Percentiles rank a stretch among this genome's conserved stretches.
These are phyloP conservation scores for Drusus annulatus DNA, from an alignment of 1,140 invertebrate genomes.

Conservation along the genomic window DNA sequence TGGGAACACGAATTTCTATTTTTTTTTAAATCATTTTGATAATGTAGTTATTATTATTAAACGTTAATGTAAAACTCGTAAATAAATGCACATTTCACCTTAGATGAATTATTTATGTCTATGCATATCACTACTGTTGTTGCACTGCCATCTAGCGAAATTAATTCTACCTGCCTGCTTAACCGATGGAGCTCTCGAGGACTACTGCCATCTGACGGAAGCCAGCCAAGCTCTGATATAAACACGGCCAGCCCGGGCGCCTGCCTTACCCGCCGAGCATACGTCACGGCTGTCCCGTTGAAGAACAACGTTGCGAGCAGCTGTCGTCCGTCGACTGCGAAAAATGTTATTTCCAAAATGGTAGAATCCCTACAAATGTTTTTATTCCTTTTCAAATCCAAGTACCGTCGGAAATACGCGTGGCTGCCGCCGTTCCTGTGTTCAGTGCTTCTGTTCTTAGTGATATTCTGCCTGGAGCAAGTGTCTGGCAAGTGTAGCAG, in stretches of 20 bases:
- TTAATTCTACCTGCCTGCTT: no score
- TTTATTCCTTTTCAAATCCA: slow-evolving; percentile 87
- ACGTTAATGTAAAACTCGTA: no score
- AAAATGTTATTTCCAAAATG: slow-evolving; percentile 77
- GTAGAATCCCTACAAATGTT: slow-evolving; percentile 86
- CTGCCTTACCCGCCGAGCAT: slow-evolving; percentile 33
- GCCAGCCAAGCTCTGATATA: neutral
- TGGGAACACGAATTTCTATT: no score
- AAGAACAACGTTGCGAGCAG: slow-evolving; percentile 47
- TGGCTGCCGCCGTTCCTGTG: slow-evolving; percentile 71
- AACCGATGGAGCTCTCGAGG: no score
- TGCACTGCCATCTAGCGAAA: no score
- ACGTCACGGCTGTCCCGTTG: slow-evolving; percentile 44
- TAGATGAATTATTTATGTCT: no score
- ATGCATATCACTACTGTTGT: no score
- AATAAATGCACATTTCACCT: no score
- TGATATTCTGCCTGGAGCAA: slow-evolving; percentile 69
- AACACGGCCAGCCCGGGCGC: neutral
- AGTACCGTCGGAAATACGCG: slow-evolving; percentile 82
- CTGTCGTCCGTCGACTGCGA: slow-evolving; percentile 59
- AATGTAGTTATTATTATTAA: no score
- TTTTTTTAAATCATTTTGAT: no score
- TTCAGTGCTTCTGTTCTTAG: slow-evolving; percentile 70
- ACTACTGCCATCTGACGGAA: no score
- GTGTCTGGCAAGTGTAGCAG: slow-evolving; percentile 69